Percentiles rank a stretch among this genome's conserved stretches.
Conservation (phyloP, 2,888 invertebrate genomes). For the Carcina quercana region DNA sequence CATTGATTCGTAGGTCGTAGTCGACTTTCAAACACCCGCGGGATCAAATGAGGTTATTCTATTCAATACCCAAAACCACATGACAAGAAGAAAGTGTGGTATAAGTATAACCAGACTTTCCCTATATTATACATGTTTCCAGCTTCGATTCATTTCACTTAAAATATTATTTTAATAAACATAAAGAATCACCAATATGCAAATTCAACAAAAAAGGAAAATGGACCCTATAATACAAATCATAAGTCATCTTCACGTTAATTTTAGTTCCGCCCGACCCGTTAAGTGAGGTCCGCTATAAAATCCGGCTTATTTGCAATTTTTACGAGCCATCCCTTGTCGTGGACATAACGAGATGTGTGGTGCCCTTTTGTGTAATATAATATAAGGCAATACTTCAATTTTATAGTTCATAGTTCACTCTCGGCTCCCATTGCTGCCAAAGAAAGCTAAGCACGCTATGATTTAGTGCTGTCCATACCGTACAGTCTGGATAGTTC, state of each 20-base stretch:
- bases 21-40: too few relatives aligned
- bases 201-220: conserved; percentile 13
- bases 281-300: conserved; percentile 43
- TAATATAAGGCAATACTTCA: conserved; percentile 58
- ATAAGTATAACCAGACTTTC: too few relatives aligned
- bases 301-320: conserved; percentile 59
- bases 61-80: too few relatives aligned
- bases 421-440: conserved; percentile 29
- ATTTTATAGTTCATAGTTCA: conserved; percentile 72
- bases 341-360: conserved; percentile 50
- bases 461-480: conserved; percentile 64
- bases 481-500: conserved; percentile 64
- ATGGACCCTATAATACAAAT: conserved; percentile 13
- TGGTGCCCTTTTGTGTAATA: conserved; percentile 53
- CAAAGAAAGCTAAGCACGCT: conserved; percentile 52
- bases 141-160: too few relatives aligned
- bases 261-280: conserved; percentile 36
- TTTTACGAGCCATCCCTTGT: conserved; percentile 57
- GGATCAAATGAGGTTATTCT: too few relatives aligned
- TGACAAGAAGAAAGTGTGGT: too few relatives aligned
- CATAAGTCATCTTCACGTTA: conserved; percentile 24
- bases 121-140: too few relatives aligned
- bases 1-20: too few relatives aligned
- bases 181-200: too few relatives aligned
- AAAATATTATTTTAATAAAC: too few relatives aligned